Percentiles rank a stretch among this genome's conserved stretches.
Conservation (phyloP, 1,140 invertebrate species). For the Apocrypta bakeri region DNA sequence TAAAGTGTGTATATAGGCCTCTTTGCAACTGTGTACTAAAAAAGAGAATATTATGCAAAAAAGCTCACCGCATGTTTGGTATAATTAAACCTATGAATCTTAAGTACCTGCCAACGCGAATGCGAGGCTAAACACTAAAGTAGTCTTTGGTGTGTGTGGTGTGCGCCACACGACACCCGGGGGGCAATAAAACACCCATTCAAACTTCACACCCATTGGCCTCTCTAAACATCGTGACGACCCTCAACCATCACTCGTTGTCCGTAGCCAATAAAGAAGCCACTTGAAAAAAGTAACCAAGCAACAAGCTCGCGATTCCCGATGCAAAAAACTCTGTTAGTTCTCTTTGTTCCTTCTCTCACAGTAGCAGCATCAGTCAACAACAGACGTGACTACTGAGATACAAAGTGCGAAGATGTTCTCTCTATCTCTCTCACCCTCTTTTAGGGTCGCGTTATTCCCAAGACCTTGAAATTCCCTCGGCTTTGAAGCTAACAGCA, state of each 20-base stretch:
- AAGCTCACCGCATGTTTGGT: not conserved
- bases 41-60: too few species aligned
- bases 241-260: not conserved
- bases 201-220: not conserved
- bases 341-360: not conserved
- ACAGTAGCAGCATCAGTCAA: not conserved
- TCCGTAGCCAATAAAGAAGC: constrained; percentile 1
- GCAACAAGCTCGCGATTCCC: not conserved
- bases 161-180: not conserved
- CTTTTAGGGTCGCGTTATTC: constrained; percentile 16
- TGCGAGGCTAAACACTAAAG: too few species aligned
- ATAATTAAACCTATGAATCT: not conserved
- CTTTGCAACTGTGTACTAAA: too few species aligned
- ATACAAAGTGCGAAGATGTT: constrained; percentile 27
- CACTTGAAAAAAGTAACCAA: not conserved
- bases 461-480: constrained; percentile 51
- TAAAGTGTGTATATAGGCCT: too few species aligned
- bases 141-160: too few species aligned
- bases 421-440: not conserved
- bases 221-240: not conserved
- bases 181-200: not conserved
- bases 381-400: constrained; percentile 5
- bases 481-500: constrained; percentile 33
- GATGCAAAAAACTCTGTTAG: constrained; percentile 22
- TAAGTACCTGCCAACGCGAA: not conserved